Base-by-base conservation (phyloP, 1,140 invertebrate species). In the Spodoptera litura region DNA sequence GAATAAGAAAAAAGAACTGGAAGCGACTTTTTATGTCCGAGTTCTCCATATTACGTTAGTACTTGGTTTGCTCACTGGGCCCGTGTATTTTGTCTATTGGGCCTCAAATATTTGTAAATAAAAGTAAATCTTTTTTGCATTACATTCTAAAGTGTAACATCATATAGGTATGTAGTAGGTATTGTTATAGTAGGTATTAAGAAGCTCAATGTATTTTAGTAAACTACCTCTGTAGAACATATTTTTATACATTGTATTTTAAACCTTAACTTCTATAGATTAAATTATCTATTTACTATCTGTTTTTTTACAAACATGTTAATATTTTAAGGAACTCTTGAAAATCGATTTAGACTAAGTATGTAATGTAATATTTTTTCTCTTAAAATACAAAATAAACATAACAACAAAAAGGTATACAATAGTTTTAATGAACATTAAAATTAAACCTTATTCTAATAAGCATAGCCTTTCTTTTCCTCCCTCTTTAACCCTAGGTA, bases 401-500 rank as follows among this genome's bases (percentile, higher is more conserved):
- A 31, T 31, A 44, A 44, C 38, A 44, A 44, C 38, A 6, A 10
- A 44, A 9, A 44, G 1, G 9, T 44, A 44, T 8, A 44, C 12
- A 38, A 62, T 62, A 15, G 5, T 62, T 25, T 38, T 44, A 61
- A 20, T 62, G 6, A 62, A 15, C 10, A 38, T 56, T 71, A 38
- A 31, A 71, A 71, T 55, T 31, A 52, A 68, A 71, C 73, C 73
- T 64, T 61, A 80, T 82, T 76, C 85, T 77, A 94, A 83, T 92
- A 94, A 52, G 88, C 89, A 80, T 90, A 94, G 35, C 93, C 93
- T 83, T 90, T 93, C 59, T 78, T 91, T 81, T 90, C 88, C 68
- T 93, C 92, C 53, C 90, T 76, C 78, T 89, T 90, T n/a, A 94
- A 64, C n/a, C 93, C 93, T 5, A 72, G 87, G 58, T 88, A 93